Evolutionary conservation across 2,113 vertebrate genomes (phyloP), one percentile per base, ranked within the genome.

Genomic region (Psammodynastes pulverulentus): DNA sequence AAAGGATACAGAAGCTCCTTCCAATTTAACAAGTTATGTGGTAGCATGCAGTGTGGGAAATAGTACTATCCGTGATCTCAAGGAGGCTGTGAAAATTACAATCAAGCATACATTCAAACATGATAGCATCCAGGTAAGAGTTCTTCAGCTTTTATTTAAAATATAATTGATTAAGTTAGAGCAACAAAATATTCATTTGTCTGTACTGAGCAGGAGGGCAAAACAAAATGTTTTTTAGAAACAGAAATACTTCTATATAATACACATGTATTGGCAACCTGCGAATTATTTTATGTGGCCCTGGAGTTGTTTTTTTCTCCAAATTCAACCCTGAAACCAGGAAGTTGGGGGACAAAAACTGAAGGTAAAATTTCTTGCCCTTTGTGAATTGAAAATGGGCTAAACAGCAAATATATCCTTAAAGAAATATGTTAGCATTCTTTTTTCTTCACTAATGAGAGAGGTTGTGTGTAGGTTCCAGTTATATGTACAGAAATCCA

Each of bases 21-120:
- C 94, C 92, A 96, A 95, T 86, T 96, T 99, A 91, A 98, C 98
- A 95, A 99, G 99, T 95, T 99, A 98, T 53, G 98, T 99, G 93
- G 98, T 99, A 95, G 98, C 99, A 0, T 99, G 98, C 96, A 99
- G 99, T 84, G 98, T 99, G 94, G 99, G 98, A 39, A 99, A 99
- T 95, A 93, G 98, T 43, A 97, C 98, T 86, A 98, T 99, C 96
- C 96, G 90, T 5, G 94, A 98, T 95, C 98, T 99, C 93, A 94
- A 67, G 84, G 97, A 99, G 15, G 98, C 98, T 2, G 98, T 99
- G 91, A 96, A 94, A 96, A 98, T 99, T 92, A 97, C 97, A 94
- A 98, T 92, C n/a, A 92, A 92, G 46, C 91, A 89, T 89, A 86
- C 91, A 62, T 9, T 99, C 79, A 97, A 97, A 54, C 98, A 99